Evolutionary conservation across 1,140 invertebrate species (phyloP).

Genomic region (Drosophila serrata): DNA sequence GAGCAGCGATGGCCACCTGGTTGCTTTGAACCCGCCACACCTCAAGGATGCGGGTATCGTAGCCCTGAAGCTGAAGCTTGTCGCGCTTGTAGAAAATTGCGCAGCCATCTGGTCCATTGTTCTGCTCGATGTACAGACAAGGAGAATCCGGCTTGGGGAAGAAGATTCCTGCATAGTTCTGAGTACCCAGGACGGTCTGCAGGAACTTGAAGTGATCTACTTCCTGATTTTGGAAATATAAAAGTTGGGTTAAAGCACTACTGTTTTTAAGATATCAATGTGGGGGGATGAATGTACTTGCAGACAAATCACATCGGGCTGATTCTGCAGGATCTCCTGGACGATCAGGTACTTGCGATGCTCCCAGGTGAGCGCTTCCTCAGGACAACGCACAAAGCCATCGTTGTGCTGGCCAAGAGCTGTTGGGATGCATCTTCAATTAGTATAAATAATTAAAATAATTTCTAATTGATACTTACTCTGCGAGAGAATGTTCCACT

Average conservation of each 20-base stretch:
- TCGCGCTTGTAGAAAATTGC: conserved; percentile 90
- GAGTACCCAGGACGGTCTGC: conserved; percentile 87
- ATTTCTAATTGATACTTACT: conserved; percentile 85
- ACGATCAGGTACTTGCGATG: conserved; percentile 89
- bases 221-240: conserved; percentile 86
- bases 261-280: conserved; percentile 5
- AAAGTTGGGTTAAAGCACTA: conserved; percentile 58
- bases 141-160: conserved; percentile 93
- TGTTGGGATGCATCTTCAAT: conserved; percentile 69
- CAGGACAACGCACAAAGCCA: conserved; percentile 91
- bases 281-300: conserved; percentile 84
- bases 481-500: conserved; percentile 93
- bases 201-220: conserved; percentile 92
- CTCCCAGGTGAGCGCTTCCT: conserved; percentile 90
- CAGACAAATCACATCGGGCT: conserved; percentile 91
- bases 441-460: neutral
- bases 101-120: conserved; percentile 93
- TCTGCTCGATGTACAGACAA: conserved; percentile 90
- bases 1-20: conserved; percentile 90
- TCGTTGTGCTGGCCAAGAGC: conserved; percentile 90
- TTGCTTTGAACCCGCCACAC: conserved; percentile 90
- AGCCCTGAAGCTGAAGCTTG: conserved; percentile 88
- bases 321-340: conserved; percentile 90
- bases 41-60: conserved; percentile 88
- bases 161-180: conserved; percentile 91